These are phyloP conservation scores for Aldrovandia affinis DNA, from an alignment of 2,797 vertebrate genomes.

Conservation along the genomic window DNA sequence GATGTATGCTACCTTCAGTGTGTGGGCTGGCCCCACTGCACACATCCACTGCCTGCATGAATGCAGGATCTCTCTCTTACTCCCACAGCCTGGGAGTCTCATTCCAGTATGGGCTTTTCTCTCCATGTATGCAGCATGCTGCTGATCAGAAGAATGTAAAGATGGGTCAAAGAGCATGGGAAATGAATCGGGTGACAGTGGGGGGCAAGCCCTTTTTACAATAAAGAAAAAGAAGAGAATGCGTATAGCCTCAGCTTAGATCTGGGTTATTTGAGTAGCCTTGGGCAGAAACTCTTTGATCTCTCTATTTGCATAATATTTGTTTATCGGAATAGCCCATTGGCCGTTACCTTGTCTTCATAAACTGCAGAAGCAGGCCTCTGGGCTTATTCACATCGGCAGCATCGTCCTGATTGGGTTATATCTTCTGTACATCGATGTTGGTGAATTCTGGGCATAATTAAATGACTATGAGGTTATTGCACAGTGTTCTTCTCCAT, in stretches of 20 bases:
- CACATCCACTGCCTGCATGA: not conserved
- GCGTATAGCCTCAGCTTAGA: not conserved
- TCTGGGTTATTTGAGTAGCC: not conserved
- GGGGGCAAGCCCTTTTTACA: not conserved
- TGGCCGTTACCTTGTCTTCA: not conserved
- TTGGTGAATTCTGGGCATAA: not conserved
- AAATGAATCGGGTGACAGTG: not conserved
- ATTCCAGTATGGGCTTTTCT: not conserved
- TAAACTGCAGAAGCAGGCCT: not conserved
- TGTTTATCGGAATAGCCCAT: not conserved
- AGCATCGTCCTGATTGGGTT: not conserved
- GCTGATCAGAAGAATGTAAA: not conserved
- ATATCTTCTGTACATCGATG: not conserved
- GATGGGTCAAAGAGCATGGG: not conserved
- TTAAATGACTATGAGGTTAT: not conserved
- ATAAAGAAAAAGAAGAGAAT: not conserved
- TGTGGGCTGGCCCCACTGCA: conserved; percentile 38
- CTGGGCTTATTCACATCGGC: not conserved
- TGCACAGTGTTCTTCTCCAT: not conserved
- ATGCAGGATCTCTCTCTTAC: not conserved
- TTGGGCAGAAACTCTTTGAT: not conserved
- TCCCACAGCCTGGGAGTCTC: conserved; percentile 2
- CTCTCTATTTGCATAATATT: not conserved
- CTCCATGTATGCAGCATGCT: too few species aligned
- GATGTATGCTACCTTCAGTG: not conserved